Percentiles rank a stretch among this genome's conserved stretches.
Evolutionary conservation across 2,113 vertebrate species (phyloP).

Genomic region (Oreamnos americanus): DNA sequence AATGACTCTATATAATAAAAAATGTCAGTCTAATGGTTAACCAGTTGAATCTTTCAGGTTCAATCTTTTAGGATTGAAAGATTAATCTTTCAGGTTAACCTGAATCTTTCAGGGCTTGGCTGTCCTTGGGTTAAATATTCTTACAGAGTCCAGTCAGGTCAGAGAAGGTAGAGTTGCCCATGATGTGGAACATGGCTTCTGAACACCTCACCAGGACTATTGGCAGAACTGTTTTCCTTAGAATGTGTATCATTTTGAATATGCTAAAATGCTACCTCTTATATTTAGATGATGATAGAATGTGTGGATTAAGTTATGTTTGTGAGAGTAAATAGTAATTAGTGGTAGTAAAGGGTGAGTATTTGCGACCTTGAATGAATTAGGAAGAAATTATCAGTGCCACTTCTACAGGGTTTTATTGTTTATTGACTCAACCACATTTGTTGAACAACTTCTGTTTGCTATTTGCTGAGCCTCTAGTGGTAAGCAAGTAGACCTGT

Average conservation of each 20-base stretch:
- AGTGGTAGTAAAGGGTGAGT: slow-evolving; percentile 11
- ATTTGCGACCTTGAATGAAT: not conserved
- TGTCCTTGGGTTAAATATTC: not conserved
- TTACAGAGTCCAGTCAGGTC: not conserved
- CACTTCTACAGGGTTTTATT: not conserved
- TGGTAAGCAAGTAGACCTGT: not conserved
- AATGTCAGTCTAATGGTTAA: not conserved
- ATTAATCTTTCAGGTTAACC: not conserved
- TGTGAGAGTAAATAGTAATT: not conserved
- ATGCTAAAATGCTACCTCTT: not conserved
- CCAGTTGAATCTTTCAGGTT: not conserved
- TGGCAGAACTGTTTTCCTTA: not conserved
- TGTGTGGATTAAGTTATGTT: not conserved
- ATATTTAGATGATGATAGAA: slow-evolving; percentile 3
- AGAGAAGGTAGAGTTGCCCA: not conserved
- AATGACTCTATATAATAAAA: not conserved
- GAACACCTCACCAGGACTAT: not conserved
- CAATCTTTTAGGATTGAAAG: too few relatives aligned
- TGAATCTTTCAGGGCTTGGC: not conserved
- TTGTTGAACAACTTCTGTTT: not conserved
- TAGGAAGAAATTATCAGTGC: not conserved
- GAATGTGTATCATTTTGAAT: not conserved
- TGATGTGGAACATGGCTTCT: not conserved
- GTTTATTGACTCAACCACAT: not conserved
- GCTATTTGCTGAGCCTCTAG: not conserved